A percentile compares a stretch with the other conserved stretches of the same genome.
Evolutionary conservation across 2,113 vertebrate genomes (phyloP).

Genomic region (Mustelus asterias): DNA sequence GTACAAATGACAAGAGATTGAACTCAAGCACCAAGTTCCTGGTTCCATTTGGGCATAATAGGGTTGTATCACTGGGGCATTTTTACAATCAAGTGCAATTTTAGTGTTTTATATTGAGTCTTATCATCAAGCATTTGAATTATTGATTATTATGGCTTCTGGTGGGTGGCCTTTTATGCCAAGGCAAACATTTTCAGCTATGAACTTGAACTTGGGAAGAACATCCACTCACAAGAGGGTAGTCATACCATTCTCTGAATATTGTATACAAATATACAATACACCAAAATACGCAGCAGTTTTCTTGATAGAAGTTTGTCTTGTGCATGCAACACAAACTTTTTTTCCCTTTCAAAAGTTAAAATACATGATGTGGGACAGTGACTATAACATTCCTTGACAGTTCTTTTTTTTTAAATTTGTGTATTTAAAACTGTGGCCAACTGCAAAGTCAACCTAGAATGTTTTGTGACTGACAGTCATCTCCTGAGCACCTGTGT

Average conservation of each 20-base stretch:
- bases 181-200: neutral
- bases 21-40: constrained; percentile 14
- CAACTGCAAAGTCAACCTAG: no score
- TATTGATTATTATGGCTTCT: neutral
- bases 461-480: neutral
- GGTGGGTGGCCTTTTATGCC: neutral
- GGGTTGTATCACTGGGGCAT: neutral
- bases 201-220: neutral
- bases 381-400: neutral
- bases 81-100: neutral
- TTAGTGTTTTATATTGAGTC: neutral
- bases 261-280: neutral
- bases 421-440: neutral
- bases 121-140: neutral
- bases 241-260: neutral
- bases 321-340: neutral
- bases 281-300: neutral
- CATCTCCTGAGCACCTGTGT: neutral
- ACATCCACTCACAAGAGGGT: neutral
- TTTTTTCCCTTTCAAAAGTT: neutral
- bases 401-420: neutral
- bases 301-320: neutral
- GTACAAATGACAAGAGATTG: neutral
- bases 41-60: neutral
- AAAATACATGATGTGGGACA: neutral